A percentile compares a stretch with the other conserved stretches of the same genome.
Evolutionary conservation across 2,113 vertebrate species (phyloP).

Genomic region (Atractosteus spatula): DNA sequence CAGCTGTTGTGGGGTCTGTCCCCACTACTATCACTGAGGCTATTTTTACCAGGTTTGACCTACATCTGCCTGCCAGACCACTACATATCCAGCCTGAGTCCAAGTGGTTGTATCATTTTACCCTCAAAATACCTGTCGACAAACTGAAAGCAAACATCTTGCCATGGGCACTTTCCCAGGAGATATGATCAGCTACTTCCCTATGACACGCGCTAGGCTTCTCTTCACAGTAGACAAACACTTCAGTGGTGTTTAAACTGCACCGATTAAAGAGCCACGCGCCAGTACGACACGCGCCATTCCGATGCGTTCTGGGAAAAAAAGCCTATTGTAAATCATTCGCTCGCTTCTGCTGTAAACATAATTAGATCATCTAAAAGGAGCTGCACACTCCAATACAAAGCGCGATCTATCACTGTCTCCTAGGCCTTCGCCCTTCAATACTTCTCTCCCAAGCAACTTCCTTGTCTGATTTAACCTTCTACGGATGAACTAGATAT

Average conservation of each 20-base stretch:
- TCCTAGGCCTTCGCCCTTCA: too few relatives aligned
- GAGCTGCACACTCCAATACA: too few relatives aligned
- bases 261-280: background rate
- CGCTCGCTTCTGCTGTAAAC: too few relatives aligned
- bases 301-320: too few relatives aligned
- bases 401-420: too few relatives aligned
- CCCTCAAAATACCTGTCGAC: slow-evolving; percentile 31
- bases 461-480: too few relatives aligned
- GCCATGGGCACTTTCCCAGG: slow-evolving; percentile 7
- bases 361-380: too few relatives aligned
- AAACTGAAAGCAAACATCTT: slow-evolving; percentile 25
- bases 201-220: background rate
- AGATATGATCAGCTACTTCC: slow-evolving; percentile 7
- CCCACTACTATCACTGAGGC: slow-evolving; percentile 10
- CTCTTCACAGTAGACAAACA: background rate
- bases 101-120: slow-evolving; percentile 21
- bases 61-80: slow-evolving; percentile 30
- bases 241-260: background rate
- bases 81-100: slow-evolving; percentile 19
- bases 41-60: slow-evolving; percentile 37
- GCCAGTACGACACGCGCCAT: background rate
- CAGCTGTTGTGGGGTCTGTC: slow-evolving; percentile 27
- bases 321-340: too few relatives aligned
- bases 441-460: too few relatives aligned
- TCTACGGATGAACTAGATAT: too few relatives aligned